Evolutionary conservation across 2,113 vertebrate genomes (phyloP).

Genomic region (Xenopus laevis): DNA sequence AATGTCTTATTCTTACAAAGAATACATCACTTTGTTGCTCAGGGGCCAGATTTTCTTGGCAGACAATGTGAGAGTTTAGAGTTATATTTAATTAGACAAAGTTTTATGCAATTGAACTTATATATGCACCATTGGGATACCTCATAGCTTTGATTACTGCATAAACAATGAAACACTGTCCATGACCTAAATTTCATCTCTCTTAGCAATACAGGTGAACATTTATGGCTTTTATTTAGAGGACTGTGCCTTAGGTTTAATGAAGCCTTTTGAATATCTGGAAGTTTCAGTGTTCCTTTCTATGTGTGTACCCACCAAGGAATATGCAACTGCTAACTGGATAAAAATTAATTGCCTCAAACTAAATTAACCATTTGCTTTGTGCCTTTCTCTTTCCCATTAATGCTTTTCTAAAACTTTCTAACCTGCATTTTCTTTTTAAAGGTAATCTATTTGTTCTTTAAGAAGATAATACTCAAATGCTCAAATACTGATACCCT

Average conservation of each 20-base stretch:
- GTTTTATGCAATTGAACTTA: slow-evolving; percentile 5
- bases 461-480: background rate
- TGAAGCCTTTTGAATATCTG: background rate
- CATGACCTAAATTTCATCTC: background rate
- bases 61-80: background rate
- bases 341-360: background rate
- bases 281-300: background rate
- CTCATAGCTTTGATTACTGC: slow-evolving; percentile 3
- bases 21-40: background rate
- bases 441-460: background rate
- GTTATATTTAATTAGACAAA: slow-evolving; percentile 2
- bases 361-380: too few species aligned
- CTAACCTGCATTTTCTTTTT: too few species aligned
- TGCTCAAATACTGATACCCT: too few species aligned
- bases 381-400: too few species aligned
- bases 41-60: background rate
- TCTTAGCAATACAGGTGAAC: slow-evolving; percentile 3
- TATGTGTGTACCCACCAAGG: background rate
- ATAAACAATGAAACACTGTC: slow-evolving; percentile 1
- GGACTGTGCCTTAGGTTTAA: background rate
- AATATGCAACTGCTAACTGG: background rate
- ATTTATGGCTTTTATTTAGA: background rate
- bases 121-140: background rate
- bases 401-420: too few species aligned
- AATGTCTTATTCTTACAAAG: too few species aligned